Conservation (phyloP, 2,888 invertebrate genomes). For the Acanthopleura granulata region DNA sequence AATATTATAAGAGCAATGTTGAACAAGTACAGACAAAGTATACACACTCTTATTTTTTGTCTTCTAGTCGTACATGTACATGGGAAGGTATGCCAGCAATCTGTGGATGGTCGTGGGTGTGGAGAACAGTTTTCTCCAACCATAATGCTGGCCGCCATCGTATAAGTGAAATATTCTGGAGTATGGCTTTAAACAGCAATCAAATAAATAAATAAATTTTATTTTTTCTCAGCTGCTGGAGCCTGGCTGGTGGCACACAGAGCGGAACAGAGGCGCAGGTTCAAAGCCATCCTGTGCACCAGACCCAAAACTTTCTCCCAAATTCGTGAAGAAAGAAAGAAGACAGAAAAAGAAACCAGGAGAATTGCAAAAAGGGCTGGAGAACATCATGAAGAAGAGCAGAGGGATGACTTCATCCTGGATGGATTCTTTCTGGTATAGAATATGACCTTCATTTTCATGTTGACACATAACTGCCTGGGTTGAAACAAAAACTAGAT, state of each 20-base stretch:
- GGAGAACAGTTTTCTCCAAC: too few relatives aligned
- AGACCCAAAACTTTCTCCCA: slow-evolving; percentile 63
- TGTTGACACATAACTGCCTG: too few relatives aligned
- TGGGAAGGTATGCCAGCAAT: too few relatives aligned
- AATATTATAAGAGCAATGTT: too few relatives aligned
- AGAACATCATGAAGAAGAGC: slow-evolving; percentile 45
- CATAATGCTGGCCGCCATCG: too few relatives aligned
- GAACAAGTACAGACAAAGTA: too few relatives aligned
- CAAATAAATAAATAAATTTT: background rate
- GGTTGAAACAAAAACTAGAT: too few relatives aligned
- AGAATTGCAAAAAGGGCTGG: slow-evolving; percentile 25
- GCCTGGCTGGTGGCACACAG: slow-evolving; percentile 66
- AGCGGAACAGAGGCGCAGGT: slow-evolving; percentile 63
- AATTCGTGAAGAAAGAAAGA: slow-evolving; percentile 60
- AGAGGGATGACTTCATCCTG: slow-evolving; percentile 45
- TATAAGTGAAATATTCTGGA: too few relatives aligned
- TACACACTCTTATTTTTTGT: too few relatives aligned
- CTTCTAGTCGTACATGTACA: too few relatives aligned
- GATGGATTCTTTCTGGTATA: slow-evolving; percentile 68
- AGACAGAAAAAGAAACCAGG: slow-evolving; percentile 37
- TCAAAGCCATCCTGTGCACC: slow-evolving; percentile 65
- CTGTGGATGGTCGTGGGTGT: too few relatives aligned
- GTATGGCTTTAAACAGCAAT: too few relatives aligned
- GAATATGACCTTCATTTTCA: background rate
- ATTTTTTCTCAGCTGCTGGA: slow-evolving; percentile 53